Percentiles rank a stretch among this genome's conserved stretches.
Evolutionary conservation across 2,888 invertebrate species (phyloP).

Genomic region (Liodrosophila aerea): DNA sequence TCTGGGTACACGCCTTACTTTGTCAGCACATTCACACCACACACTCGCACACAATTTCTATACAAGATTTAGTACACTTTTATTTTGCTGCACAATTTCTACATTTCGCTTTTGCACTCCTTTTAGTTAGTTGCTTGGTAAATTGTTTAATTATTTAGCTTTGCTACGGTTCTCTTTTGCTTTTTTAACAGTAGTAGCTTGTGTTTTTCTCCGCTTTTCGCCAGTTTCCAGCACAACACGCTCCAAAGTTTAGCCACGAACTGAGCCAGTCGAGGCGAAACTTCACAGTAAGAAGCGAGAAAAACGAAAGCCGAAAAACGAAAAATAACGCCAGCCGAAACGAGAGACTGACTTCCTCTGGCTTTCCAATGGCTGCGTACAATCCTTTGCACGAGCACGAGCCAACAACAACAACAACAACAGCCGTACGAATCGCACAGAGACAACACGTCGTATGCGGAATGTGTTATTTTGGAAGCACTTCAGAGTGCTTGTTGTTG

Average conservation of each 20-base stretch:
- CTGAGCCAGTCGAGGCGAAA: slow-evolving; percentile 54
- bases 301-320: slow-evolving; percentile 23
- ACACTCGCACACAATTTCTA: slow-evolving; percentile 6
- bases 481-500: slow-evolving; percentile 1
- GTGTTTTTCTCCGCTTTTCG: slow-evolving; percentile 46
- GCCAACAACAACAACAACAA: slow-evolving; percentile 4
- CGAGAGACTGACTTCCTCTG: no score
- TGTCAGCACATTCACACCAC: slow-evolving; percentile 34
- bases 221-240: slow-evolving; percentile 68
- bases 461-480: slow-evolving; percentile 74
- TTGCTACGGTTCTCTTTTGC: slow-evolving; percentile 2
- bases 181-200: no score
- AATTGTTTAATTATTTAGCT: slow-evolving; percentile 31
- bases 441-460: slow-evolving; percentile 12
- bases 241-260: slow-evolving; percentile 77
- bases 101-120: not conserved
- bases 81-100: not conserved
- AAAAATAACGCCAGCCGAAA: not conserved
- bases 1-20: slow-evolving; percentile 65
- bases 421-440: not conserved
- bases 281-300: slow-evolving; percentile 49
- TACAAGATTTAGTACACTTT: not conserved
- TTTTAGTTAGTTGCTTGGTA: slow-evolving; percentile 1
- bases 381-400: slow-evolving; percentile 63
- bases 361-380: slow-evolving; percentile 65